These are phyloP conservation scores for Nephrotoma guestfalica DNA, from an alignment of 2,888 invertebrate genomes.

Conservation along the genomic window DNA sequence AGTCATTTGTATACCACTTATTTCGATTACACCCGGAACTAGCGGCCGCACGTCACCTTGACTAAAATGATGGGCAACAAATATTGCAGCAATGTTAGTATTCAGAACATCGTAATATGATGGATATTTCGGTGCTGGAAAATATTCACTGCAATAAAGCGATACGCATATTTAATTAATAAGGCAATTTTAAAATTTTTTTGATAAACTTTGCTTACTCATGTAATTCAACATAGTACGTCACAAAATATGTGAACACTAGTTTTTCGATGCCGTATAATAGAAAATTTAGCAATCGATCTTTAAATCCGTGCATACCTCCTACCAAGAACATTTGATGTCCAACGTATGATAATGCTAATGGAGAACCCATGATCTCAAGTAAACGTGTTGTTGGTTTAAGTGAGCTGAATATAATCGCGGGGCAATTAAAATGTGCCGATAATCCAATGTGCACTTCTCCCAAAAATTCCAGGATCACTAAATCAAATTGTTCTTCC, in stretches of 20 bases:
- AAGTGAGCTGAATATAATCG: slow-evolving; percentile 12
- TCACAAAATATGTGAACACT: not conserved
- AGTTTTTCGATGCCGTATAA: not conserved
- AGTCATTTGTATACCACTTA: slow-evolving; percentile 30
- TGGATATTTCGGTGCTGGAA: slow-evolving; percentile 3
- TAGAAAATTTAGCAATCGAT: not conserved
- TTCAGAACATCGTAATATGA: slow-evolving; percentile 18
- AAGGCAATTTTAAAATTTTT: not conserved
- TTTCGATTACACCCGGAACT: slow-evolving; percentile 30
- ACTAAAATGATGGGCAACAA: slow-evolving; percentile 27
- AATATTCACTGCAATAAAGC: not conserved
- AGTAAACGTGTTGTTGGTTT: not conserved
- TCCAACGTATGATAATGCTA: not conserved
- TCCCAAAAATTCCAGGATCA: not conserved
- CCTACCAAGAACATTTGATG: not conserved
- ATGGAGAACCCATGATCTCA: not conserved
- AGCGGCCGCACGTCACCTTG: slow-evolving; percentile 26
- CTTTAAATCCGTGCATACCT: not conserved
- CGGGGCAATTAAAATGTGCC: slow-evolving; percentile 22
- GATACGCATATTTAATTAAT: no score
- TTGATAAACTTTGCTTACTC: not conserved
- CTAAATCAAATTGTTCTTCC: not conserved
- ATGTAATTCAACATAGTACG: not conserved
- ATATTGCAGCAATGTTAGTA: slow-evolving; percentile 22
- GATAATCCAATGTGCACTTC: not conserved